Percentiles rank a stretch among this genome's conserved stretches.
These are phyloP conservation scores for Euplexia lucipara DNA, from an alignment of 2,888 invertebrate species.

Conservation along the genomic window DNA sequence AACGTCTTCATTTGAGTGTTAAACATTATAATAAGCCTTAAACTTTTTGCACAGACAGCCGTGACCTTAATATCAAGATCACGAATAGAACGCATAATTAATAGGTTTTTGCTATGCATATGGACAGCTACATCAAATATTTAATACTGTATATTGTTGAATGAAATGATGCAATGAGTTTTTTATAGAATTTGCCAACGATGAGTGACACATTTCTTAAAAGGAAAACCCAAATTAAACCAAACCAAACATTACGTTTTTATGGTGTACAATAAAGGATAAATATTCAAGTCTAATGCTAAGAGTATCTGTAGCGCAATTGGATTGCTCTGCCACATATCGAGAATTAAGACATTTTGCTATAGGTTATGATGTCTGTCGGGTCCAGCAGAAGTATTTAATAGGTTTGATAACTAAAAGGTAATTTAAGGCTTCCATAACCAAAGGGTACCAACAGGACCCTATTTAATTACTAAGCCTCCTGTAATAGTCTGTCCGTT, in stretches of 20 bases:
- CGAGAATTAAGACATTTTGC: no score
- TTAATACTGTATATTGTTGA: slow-evolving; percentile 6
- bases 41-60: slow-evolving; percentile 47
- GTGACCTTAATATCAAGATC: slow-evolving; percentile 55
- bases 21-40: slow-evolving; percentile 32
- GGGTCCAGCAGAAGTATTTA: no score
- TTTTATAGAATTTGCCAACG: slow-evolving; percentile 11
- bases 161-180: slow-evolving; percentile 7
- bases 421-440: no score
- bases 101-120: slow-evolving; percentile 20
- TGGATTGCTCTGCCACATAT: no score
- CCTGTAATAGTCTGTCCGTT: no score
- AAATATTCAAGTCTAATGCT: no score
- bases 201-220: not conserved
- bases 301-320: no score
- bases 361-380: no score
- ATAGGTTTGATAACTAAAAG: no score
- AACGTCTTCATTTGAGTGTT: slow-evolving; percentile 18
- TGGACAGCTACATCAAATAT: slow-evolving; percentile 11
- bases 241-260: not conserved
- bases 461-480: no score
- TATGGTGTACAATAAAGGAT: not conserved
- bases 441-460: no score
- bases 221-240: not conserved
- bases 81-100: slow-evolving; percentile 47